Evolutionary conservation across 2,797 vertebrate species (phyloP), one percentile per base, ranked within the genome.

Genomic region (Malurus leucopterus): DNA sequence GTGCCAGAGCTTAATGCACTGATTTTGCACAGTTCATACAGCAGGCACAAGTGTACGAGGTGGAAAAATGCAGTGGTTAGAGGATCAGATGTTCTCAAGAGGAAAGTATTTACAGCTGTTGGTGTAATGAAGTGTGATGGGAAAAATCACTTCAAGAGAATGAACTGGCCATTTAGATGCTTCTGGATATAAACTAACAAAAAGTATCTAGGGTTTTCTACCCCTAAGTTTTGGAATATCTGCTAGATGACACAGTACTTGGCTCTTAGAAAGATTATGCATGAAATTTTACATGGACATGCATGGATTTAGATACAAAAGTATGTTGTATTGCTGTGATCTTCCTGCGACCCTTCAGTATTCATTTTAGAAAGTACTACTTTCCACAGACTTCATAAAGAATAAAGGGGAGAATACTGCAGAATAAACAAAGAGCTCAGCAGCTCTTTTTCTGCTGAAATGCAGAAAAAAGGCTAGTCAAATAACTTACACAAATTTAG

Each of bases 41-140:
- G 36, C 72, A 95, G 79, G 88, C 72, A 88, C 86, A 91, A 94
- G 92, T 90, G 85, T 81, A 68, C 0, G 1, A 84, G 43, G 50
- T 43, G 57, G 53, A 32, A 83, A 91, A 91, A 85, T 3, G 2
- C 43, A 54, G 36, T 27, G 51, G 58, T 14, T 81, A 6, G 5
- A 70, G 82, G 71, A 88, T 87, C 91, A 84, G 75, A 57, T 88
- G 80, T 91, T 93, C 64, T 93, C 49, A 79, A 86, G 58, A 68
- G 70, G 57, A 81, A 91, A 92, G 43, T 84, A 93, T 88, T 93
- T 84, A 81, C 92, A 92, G 91, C 88, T 94, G 81, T 68, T 74
- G 70, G 38, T 24, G 27, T 79, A 92, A 92, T 72, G 57, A 64
- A 90, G 53, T 12, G 62, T 20, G 19, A 76, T 2, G 6, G 73